Evolutionary conservation across 2,888 invertebrate species (phyloP).

Genomic region (Ectobius pallidus): DNA sequence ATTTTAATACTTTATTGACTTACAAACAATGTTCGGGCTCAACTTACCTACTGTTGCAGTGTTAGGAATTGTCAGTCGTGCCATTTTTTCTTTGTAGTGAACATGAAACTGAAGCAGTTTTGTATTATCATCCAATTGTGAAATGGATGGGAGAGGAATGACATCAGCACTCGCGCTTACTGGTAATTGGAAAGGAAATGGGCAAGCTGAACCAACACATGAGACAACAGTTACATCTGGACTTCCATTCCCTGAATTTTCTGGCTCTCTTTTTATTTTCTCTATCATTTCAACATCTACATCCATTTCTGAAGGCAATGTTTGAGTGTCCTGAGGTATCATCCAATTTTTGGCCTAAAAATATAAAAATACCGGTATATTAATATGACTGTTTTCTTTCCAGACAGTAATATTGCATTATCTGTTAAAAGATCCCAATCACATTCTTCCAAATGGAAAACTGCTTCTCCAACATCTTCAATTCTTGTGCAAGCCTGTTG

Average conservation of each 20-base stretch:
- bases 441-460: conserved; percentile 79
- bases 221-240: conserved; percentile 34
- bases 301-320: conserved; percentile 60
- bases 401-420: no score
- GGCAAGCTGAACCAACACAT: conserved; percentile 32
- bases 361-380: background rate
- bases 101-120: conserved; percentile 67
- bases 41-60: conserved; percentile 71
- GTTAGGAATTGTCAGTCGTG: conserved; percentile 66
- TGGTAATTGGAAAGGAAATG: conserved; percentile 33
- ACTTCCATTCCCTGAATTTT: conserved; percentile 22
- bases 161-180: conserved; percentile 45
- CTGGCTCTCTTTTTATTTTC: conserved; percentile 51
- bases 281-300: conserved; percentile 74
- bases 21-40: no score
- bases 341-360: conserved; percentile 68
- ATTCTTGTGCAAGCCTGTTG: conserved; percentile 88
- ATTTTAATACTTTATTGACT: no score
- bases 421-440: conserved; percentile 90
- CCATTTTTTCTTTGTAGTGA: conserved; percentile 70
- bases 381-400: no score
- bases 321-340: conserved; percentile 74
- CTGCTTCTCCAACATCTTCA: conserved; percentile 87
- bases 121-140: conserved; percentile 43
- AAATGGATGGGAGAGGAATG: conserved; percentile 44